Base-by-base conservation (phyloP, 2,888 invertebrate species). In the Atrina japonica region DNA sequence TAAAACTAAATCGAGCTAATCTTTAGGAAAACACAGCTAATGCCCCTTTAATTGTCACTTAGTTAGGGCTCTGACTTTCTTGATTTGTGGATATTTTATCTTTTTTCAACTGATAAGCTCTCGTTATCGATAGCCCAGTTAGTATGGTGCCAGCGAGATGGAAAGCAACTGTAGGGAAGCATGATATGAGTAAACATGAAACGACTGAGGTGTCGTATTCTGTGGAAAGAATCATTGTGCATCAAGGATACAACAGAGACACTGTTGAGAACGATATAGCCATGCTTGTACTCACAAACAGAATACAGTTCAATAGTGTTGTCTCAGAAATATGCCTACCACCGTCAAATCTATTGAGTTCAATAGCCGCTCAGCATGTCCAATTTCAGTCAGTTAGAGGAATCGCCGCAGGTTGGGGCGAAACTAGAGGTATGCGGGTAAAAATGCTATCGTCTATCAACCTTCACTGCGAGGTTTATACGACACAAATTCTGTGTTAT, bases 221-320 rank as follows among this genome's bases (percentile, higher is more conserved):
- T 21, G 58, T 80, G 0, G 65, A 75, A 25, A 70, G 64, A 23
- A 83, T 83, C 9, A 61, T 94, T 79, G 93, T 94, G 58, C 97
- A 97, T 91, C 96, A 96, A 0, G 93, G 93, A 69, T 97, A 96
- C 90, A 95, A 97, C 89, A 94, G 94, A 45, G 94, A 94, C 73
- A 97, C 96, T 0, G 96, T 97, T 40, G 95, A 96, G 89, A 97
- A 96, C 88, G 97, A 98, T 88, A 94, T 98, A 53, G 97, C 97
- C 0, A 91, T 98, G 83, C 90, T 98, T 65, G 93, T 94, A 81
- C 92, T 98, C 86, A 95, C 95, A 18, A 40, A 61, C 18, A 60
- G 58, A 21, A 70, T 68, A 23, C 47, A 52, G n/a, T 63, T 27
- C 23, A 50, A 65, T 16, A 49, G 50, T 0, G 96, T 96, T 90